Conservation (phyloP, 2,797 vertebrate species). For the Sparus aurata region DNA sequence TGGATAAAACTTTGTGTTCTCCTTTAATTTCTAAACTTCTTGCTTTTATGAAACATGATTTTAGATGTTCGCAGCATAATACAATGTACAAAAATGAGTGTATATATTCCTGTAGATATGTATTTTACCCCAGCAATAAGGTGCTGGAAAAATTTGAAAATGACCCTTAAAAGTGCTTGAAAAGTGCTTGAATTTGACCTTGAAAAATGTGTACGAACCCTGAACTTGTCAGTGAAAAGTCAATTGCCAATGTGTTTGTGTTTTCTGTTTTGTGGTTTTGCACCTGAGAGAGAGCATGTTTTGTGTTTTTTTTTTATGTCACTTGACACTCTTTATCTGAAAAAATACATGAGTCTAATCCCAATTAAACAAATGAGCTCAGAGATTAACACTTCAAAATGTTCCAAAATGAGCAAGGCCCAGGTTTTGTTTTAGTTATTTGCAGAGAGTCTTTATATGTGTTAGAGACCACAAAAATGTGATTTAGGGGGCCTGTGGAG, state of each 20-base stretch:
- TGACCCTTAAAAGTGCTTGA: too few relatives aligned
- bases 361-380: neutral
- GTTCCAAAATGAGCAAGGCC: neutral
- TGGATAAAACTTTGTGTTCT: too few relatives aligned
- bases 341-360: neutral
- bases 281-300: neutral
- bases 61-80: too few relatives aligned
- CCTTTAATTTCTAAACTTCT: too few relatives aligned
- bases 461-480: constrained; percentile 1
- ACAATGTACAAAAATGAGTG: too few relatives aligned
- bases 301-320: neutral
- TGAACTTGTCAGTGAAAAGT: too few relatives aligned
- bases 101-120: too few relatives aligned
- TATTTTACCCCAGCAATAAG: too few relatives aligned
- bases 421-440: constrained; percentile 1
- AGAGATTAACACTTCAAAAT: neutral
- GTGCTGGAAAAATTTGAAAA: too few relatives aligned
- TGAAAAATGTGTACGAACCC: too few relatives aligned
- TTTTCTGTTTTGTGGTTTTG: neutral
- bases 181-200: too few relatives aligned
- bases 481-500: neutral
- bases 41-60: too few relatives aligned
- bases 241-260: neutral
- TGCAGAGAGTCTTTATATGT: neutral
- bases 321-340: neutral